A percentile compares a stretch with the other conserved stretches of the same genome.
These are phyloP conservation scores for Zaprionus gabonicus DNA, from an alignment of 1,140 invertebrate species.

Conservation along the genomic window DNA sequence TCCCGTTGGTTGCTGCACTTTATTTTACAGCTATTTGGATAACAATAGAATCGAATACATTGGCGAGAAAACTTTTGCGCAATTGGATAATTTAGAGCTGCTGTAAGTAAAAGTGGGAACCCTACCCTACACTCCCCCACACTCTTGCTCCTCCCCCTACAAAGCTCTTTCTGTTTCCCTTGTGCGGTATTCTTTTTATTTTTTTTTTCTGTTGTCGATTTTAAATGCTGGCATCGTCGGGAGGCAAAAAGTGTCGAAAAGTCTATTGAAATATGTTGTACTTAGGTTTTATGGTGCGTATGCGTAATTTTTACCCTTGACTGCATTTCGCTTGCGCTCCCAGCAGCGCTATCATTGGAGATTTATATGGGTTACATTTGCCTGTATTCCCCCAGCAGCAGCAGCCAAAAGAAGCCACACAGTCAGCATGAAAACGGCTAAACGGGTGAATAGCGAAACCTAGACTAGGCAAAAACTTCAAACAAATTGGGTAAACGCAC, in stretches of 20 bases:
- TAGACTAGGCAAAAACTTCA: slow-evolving; percentile 14
- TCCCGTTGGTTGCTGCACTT: slow-evolving; percentile 30
- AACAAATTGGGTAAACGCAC: slow-evolving; percentile 54
- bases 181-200: slow-evolving; percentile 11
- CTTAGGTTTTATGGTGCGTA: slow-evolving; percentile 82
- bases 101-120: slow-evolving; percentile 84
- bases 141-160: not conserved
- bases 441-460: slow-evolving; percentile 18
- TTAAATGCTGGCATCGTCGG: slow-evolving; percentile 14
- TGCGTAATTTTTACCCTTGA: slow-evolving; percentile 82
- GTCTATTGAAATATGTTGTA: slow-evolving; percentile 83
- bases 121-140: not conserved
- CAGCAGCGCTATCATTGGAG: slow-evolving; percentile 57
- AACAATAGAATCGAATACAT: slow-evolving; percentile 85
- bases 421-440: slow-evolving; percentile 26
- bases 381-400: slow-evolving; percentile 4
- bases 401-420: too few species aligned
- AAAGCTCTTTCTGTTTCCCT: slow-evolving; percentile 13
- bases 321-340: slow-evolving; percentile 73
- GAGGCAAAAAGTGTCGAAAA: slow-evolving; percentile 74
- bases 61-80: slow-evolving; percentile 83
- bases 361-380: slow-evolving; percentile 75
- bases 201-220: slow-evolving; percentile 26
- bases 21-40: slow-evolving; percentile 84
- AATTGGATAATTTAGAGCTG: slow-evolving; percentile 84